phyloP scores from a whole-genome alignment of 2,888 invertebrate genomes.

The Mesorhabditis sp. region DNA sequence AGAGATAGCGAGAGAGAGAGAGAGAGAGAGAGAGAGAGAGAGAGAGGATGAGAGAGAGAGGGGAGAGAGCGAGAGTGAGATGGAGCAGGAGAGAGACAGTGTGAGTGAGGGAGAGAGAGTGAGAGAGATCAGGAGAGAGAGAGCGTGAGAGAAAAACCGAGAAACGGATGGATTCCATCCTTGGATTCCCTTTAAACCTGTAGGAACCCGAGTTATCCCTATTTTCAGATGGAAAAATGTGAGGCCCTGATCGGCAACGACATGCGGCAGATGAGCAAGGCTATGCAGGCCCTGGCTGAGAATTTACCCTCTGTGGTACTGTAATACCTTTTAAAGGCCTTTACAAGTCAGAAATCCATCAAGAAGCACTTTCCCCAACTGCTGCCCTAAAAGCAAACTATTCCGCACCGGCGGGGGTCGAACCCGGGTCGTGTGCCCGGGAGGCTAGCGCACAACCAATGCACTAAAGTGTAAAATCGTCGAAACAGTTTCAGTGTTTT shows the following conservation, averaged over 20 bases:
- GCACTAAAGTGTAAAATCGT: no score
- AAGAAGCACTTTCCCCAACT: background rate
- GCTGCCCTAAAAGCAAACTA: background rate
- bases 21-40: background rate
- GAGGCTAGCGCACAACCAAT: no score
- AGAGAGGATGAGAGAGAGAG: background rate
- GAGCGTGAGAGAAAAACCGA: no score
- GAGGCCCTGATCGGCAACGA: constrained; percentile 38
- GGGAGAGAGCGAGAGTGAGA: background rate
- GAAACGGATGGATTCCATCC: no score
- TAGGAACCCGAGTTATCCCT: background rate
- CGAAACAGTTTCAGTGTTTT: no score
- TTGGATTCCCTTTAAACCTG: no score
- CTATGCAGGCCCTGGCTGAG: constrained; percentile 28
- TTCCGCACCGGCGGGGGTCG: background rate
- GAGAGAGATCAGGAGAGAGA: no score
- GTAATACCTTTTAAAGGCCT: background rate
- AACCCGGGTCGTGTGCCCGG: no score
- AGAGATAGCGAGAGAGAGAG: background rate
- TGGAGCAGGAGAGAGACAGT: no score
- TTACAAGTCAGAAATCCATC: background rate
- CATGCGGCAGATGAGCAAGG: constrained; percentile 40
- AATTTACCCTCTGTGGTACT: constrained; percentile 12
- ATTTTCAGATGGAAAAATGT: constrained; percentile 25
- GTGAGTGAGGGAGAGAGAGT: no score